These are phyloP conservation scores for Plestiodon gilberti DNA, from an alignment of 2,113 vertebrate genomes.

Conservation along the genomic window DNA sequence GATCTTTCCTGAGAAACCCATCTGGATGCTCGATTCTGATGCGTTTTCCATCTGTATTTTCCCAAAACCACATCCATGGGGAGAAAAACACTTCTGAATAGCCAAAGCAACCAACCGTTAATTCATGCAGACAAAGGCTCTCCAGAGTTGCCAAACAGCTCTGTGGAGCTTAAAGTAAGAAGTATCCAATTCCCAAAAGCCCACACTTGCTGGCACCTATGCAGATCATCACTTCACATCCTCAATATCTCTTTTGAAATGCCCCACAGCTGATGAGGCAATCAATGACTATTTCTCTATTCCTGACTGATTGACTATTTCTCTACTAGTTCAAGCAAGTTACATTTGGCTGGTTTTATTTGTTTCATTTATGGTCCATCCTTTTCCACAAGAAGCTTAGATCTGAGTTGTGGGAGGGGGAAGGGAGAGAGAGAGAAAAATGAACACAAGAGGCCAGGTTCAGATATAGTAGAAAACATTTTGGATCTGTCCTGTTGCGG, in stretches of 20 bases:
- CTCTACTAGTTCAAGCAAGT: background rate
- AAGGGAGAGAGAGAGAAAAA: no score
- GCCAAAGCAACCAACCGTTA: background rate
- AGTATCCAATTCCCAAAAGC: background rate
- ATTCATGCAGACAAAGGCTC: background rate
- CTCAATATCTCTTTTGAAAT: background rate
- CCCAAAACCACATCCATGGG: background rate
- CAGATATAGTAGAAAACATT: no score
- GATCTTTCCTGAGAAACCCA: background rate
- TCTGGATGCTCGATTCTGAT: background rate
- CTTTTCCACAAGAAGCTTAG: no score
- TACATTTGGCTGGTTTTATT: background rate
- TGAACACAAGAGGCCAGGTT: no score
- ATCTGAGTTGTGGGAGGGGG: no score
- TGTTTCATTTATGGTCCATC: background rate
- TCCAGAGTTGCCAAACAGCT: background rate
- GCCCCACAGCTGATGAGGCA: no score
- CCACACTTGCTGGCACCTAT: background rate
- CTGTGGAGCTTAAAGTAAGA: background rate
- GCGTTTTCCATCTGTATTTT: background rate
- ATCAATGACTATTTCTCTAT: background rate
- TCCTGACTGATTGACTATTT: no score
- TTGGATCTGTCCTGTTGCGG: slow-evolving; percentile 1
- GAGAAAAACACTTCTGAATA: background rate
- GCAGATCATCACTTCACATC: no score